Conservation (phyloP, 2,888 invertebrate genomes). For the Acleris emargana region DNA sequence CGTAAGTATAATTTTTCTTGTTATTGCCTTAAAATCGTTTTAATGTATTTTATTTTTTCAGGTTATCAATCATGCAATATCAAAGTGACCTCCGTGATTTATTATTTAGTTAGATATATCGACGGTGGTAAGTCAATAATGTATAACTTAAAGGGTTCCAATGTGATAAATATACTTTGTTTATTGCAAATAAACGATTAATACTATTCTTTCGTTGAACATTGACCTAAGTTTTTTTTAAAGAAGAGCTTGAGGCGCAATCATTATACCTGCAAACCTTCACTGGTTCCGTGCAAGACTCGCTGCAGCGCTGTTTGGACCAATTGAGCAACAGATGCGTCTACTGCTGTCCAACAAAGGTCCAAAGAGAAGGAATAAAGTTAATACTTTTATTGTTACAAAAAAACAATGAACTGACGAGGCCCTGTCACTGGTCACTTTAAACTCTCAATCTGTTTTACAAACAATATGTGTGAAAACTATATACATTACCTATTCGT, state of each 20-base stretch:
- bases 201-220: conserved; percentile 69
- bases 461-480: neutral
- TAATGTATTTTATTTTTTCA: conserved; percentile 76
- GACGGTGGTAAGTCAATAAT: conserved; percentile 79
- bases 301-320: conserved; percentile 57
- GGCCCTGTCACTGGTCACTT: neutral
- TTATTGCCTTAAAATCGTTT: conserved; percentile 46
- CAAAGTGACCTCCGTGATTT: conserved; percentile 50
- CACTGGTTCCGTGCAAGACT: conserved; percentile 61
- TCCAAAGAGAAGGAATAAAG: conserved; percentile 31
- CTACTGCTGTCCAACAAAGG: conserved; percentile 43
- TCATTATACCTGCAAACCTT: conserved; percentile 51
- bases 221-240: conserved; percentile 68
- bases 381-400: conserved; percentile 6
- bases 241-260: conserved; percentile 60
- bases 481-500: neutral
- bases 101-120: conserved; percentile 63
- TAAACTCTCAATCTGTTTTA: neutral
- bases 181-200: conserved; percentile 77
- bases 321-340: conserved; percentile 57
- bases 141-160: conserved; percentile 74
- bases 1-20: conserved; percentile 88
- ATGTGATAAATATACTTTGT: conserved; percentile 66
- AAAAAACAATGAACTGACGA: neutral
- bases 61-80: conserved; percentile 55